Evolutionary conservation across 2,797 vertebrate genomes (phyloP), one percentile per base, ranked within the genome.

Genomic region (Odontamblyopus rebecca): DNA sequence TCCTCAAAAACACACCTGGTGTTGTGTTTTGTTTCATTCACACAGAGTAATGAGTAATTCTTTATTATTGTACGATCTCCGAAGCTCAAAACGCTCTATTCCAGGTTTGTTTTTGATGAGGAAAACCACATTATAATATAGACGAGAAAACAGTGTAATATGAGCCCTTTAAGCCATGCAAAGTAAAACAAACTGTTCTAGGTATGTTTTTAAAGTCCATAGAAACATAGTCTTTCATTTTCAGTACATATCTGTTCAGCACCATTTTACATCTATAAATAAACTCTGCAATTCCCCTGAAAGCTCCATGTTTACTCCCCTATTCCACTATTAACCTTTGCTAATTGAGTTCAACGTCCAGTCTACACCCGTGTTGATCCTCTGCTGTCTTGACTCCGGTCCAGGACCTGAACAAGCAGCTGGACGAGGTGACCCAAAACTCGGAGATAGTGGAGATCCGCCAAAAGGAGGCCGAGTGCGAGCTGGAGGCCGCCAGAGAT

Each of bases 391-490:
- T 56, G 27, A 73, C 44, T 78, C n/a, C 1, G 69, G 38, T 81
- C 11, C 82, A 99, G 98, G 95, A 96, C 73, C 90, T 99, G 83
- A 96, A 95, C 67, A 98, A 96, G 86, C 96, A 99, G 87, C 94
- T 99, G 88, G 97, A 98, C 23, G 96, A 97, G 82, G 95, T 96
- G 91, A 98, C 96, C 77, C 96, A 97, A 89, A 96, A 97, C 85
- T 96, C 96, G 0, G 93, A 96, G 90, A 96, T 96, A 16, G 91
- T 97, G 85, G 88, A 97, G 83, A 98, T 95, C 92, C 96, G 97
- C 87, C 97, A 98, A 91, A 98, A 98, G 83, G 96, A 99, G 84
- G 95, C 96, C 0, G 97, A 99, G 89, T 97, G 95, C 68, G 97
- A 99, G 85, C 95, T 99, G 32, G 95, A 96, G 85, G 96, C 96